Percentiles rank a stretch among this genome's conserved stretches.
phyloP scores from a whole-genome alignment of 2,888 invertebrate genomes.

The Geophilus truncorum region DNA sequence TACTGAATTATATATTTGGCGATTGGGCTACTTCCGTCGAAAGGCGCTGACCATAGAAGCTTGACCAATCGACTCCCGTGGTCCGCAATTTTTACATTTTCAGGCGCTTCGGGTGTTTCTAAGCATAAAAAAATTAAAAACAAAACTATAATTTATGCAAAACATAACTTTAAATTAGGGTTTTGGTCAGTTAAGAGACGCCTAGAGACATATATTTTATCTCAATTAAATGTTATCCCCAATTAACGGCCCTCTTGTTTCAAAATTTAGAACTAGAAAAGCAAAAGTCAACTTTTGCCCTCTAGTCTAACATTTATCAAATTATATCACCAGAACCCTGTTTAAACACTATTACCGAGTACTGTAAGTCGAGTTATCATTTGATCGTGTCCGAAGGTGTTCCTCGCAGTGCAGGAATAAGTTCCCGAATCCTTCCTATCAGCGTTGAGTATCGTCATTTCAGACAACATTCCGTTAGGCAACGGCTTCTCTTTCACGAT shows the following conservation, averaged over 20 bases:
- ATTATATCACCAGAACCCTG: no score
- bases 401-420: constrained; percentile 34
- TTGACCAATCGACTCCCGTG: constrained; percentile 44
- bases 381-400: constrained; percentile 35
- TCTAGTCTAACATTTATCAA: no score
- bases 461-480: constrained; percentile 32
- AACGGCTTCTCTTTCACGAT: neutral
- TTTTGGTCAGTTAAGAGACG: no score
- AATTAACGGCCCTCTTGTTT: no score
- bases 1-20: constrained; percentile 47
- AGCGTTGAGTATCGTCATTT: constrained; percentile 35
- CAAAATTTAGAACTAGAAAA: no score
- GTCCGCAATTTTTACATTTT: constrained; percentile 43
- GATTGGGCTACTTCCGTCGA: constrained; percentile 49
- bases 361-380: constrained; percentile 34
- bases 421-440: constrained; percentile 35
- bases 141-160: neutral
- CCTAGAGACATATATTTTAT: no score
- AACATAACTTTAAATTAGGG: neutral
- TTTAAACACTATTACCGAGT: no score
- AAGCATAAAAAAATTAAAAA: neutral
- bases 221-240: no score
- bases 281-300: no score
- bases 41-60: constrained; percentile 47
- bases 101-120: constrained; percentile 49